Base-by-base conservation (phyloP, 2,888 invertebrate genomes). In the Synanthedon tipuliformis region DNA sequence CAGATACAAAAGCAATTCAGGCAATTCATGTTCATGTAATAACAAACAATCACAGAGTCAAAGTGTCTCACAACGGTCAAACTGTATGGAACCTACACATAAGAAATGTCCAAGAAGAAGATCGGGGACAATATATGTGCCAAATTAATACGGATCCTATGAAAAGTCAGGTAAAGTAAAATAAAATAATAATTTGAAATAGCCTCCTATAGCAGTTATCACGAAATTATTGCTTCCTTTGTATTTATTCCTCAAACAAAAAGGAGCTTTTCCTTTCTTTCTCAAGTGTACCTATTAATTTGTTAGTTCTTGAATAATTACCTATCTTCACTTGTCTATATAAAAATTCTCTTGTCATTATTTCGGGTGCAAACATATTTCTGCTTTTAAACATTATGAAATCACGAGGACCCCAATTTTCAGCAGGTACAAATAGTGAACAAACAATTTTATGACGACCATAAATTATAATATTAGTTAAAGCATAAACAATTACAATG, bases 91-190 rank as follows among this genome's bases (percentile, higher is more conserved):
- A 95, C 83, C 89, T 97, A 58, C 95, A 95, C 79, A 95, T 97
- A 72, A 93, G 92, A 69, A 92, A 93, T 64, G 93, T 94, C 2
- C 93, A 94, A 68, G 94, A 94, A 72, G 95, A 95, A 71, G 97
- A 97, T 79, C 90, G 92, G 51, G 97, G 97, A 40, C 91, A 93
- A 64, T 97, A 96, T 84, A 96, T 96, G 95, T 97, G 96, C 81
- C 96, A 97, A 86, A 92, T 97, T 69, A 97, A 97, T 87, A 96
- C 96, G 16, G 95, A 95, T 81, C 97, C 96, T 0, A 96, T 96
- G 96, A 94, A 94, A 81, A 95, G 94, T 78, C 96, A 96, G 92
- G 94, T 96, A 85, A 34, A n/a, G 16, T 10, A 18, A 23, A 13
- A 18, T 12, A 50, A 50, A 81, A 84, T 50, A 73, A 52, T 51